Percentiles rank a stretch among this genome's conserved stretches.
Conservation (phyloP, 2,888 invertebrate species). For the Apoderus coryli region DNA sequence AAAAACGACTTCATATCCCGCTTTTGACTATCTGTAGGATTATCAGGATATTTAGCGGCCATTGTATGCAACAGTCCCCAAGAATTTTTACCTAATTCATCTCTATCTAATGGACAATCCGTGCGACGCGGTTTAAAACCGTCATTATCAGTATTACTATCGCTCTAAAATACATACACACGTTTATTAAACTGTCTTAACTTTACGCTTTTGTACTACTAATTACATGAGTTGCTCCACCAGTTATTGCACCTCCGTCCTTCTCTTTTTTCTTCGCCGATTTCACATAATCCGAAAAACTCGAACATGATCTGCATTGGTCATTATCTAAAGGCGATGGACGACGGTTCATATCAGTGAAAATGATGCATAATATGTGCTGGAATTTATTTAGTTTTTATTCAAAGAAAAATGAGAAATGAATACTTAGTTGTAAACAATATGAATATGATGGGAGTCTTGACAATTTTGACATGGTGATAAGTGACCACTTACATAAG, state of each 20-base stretch:
- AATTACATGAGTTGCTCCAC: slow-evolving; percentile 3
- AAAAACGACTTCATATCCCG: slow-evolving; percentile 71
- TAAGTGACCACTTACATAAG: no score
- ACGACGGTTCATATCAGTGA: slow-evolving; percentile 26
- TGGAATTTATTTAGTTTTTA: no score
- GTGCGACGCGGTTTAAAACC: slow-evolving; percentile 18
- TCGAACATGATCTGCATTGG: slow-evolving; percentile 31
- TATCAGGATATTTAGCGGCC: slow-evolving; percentile 85
- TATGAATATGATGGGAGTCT: no score
- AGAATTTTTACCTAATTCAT: slow-evolving; percentile 60
- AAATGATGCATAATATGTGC: slow-evolving; percentile 2
- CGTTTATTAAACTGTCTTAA: not conserved
- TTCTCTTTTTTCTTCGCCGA: slow-evolving; percentile 24
- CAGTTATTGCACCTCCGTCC: slow-evolving; percentile 15
- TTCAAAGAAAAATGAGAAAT: no score
- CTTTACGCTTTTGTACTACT: not conserved
- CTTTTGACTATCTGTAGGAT: slow-evolving; percentile 56
- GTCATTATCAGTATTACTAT: no score
- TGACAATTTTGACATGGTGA: no score
- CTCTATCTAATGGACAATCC: slow-evolving; percentile 67
- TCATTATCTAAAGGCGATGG: slow-evolving; percentile 30
- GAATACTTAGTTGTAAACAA: no score
- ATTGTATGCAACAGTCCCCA: slow-evolving; percentile 96
- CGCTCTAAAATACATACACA: no score
- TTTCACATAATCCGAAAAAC: slow-evolving; percentile 31